These are phyloP conservation scores for Leptura quadrifasciata DNA, from an alignment of 2,888 invertebrate genomes.

Conservation along the genomic window DNA sequence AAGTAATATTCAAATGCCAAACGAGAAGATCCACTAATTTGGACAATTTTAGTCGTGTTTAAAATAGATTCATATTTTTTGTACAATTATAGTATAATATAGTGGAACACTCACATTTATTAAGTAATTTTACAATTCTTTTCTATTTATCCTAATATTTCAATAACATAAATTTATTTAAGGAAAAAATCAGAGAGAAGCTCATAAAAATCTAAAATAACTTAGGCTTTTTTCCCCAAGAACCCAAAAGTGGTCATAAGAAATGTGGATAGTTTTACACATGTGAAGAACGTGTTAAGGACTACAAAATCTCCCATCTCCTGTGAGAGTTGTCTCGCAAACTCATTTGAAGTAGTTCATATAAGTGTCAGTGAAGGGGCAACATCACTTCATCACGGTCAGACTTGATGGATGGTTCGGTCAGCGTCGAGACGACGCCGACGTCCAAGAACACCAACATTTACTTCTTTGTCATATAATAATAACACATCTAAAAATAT, in stretches of 20 bases:
- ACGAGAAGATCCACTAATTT: no score
- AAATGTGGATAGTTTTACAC: slow-evolving; percentile 23
- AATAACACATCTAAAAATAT: slow-evolving; percentile 50
- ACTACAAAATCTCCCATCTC: slow-evolving; percentile 38
- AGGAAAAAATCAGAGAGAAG: not conserved
- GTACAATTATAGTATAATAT: no score
- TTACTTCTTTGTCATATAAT: slow-evolving; percentile 56
- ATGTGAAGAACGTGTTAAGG: slow-evolving; percentile 33
- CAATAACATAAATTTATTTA: no score
- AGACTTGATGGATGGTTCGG: slow-evolving; percentile 63
- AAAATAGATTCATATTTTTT: no score
- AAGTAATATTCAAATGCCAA: no score
- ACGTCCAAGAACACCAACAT: slow-evolving; percentile 51
- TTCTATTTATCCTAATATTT: no score
- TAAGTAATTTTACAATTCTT: no score
- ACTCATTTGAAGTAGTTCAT: slow-evolving; percentile 63
- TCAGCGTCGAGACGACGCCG: slow-evolving; percentile 56
- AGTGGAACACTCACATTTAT: no score
- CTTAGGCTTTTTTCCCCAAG: not conserved
- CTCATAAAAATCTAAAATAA: slow-evolving; percentile 4
- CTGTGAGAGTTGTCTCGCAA: slow-evolving; percentile 46
- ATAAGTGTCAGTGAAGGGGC: slow-evolving; percentile 63
- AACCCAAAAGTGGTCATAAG: slow-evolving; percentile 24
- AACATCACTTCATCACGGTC: slow-evolving; percentile 66
- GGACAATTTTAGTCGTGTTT: no score